phyloP scores from a whole-genome alignment of 2,113 vertebrate species.

The human region GRCh38 chr1:16264501-16265000 shows the following conservation, averaged over 20 bases:
- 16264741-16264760: slow-evolving; percentile 5
- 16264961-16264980: neutral
- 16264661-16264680: neutral
- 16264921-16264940: neutral
- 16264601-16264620: neutral
- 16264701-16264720: neutral
- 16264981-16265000: neutral
- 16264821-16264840: slow-evolving; percentile 2
- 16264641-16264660: neutral
- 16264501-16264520: neutral
- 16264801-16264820: neutral
- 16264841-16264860: neutral
- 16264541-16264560: neutral
- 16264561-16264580: neutral
- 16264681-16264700: neutral
- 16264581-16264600: neutral
- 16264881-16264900: neutral
- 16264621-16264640: neutral
- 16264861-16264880: neutral
- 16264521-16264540: neutral
- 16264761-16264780: neutral
- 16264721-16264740: slow-evolving; percentile 33
- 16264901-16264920: slow-evolving; percentile 6
- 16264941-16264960: slow-evolving; percentile 2
- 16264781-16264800: slow-evolving; percentile 9